phyloP scores from a whole-genome alignment of 2,797 vertebrate genomes.

The Lepus oiostolus region DNA sequence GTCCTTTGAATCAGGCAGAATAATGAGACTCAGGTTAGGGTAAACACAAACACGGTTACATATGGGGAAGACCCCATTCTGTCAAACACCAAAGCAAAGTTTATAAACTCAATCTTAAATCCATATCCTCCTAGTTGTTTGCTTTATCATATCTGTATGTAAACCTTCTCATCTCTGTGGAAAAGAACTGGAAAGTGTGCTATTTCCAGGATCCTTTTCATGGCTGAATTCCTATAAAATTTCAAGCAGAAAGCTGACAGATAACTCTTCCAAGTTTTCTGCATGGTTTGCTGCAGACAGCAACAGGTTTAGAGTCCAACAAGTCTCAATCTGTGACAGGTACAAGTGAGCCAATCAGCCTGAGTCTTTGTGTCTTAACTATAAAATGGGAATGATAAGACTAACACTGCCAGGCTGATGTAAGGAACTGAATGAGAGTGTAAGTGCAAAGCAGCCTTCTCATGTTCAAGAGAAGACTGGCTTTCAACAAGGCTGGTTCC shows the following conservation, averaged over 20 bases:
- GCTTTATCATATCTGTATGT: not conserved
- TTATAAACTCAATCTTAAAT: not conserved
- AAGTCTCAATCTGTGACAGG: not conserved
- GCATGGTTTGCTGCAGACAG: not conserved
- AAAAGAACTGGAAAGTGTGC: not conserved
- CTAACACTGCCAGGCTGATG: not conserved
- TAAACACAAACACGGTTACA: slow-evolving; percentile 1
- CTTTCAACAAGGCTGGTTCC: not conserved
- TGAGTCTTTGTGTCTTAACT: slow-evolving; percentile 1
- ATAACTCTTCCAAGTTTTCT: not conserved
- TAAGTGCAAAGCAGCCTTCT: not conserved
- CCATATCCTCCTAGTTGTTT: not conserved
- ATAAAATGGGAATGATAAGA: not conserved
- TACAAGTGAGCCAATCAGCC: not conserved
- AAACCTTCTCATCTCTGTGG: slow-evolving; percentile 5
- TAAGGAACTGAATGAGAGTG: not conserved
- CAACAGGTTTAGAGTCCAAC: not conserved
- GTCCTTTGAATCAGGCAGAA: not conserved
- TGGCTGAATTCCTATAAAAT: not conserved
- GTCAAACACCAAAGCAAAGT: slow-evolving; percentile 39
- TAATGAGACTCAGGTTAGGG: not conserved
- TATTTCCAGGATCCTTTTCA: not conserved
- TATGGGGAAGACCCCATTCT: not conserved
- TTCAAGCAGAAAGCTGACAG: not conserved
- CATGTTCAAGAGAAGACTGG: not conserved